phyloP scores from a whole-genome alignment of 2,797 vertebrate species.

The Cirrhinus mrigala region DNA sequence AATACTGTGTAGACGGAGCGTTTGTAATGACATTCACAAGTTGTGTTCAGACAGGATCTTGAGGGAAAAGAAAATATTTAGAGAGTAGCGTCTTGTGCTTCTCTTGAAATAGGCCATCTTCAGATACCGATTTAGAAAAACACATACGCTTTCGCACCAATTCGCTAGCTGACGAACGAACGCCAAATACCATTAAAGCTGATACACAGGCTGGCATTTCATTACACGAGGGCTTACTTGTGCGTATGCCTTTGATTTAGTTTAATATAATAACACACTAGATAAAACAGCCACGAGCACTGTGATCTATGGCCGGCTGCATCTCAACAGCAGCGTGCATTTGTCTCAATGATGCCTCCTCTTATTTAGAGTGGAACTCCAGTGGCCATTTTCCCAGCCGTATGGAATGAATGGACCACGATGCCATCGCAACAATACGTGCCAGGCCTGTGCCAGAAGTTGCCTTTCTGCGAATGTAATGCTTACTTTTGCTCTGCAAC shows the following conservation, averaged over 20 bases:
- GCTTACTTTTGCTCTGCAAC: neutral
- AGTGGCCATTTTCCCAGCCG: conserved; percentile 65
- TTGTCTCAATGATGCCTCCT: conserved; percentile 73
- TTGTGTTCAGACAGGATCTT: conserved; percentile 42
- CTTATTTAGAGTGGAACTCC: conserved; percentile 69
- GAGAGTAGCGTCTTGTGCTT: conserved; percentile 19
- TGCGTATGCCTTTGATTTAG: conserved; percentile 40
- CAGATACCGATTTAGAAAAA: conserved; percentile 36
- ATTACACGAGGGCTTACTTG: conserved; percentile 43
- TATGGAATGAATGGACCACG: conserved; percentile 7
- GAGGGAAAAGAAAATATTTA: conserved; percentile 50
- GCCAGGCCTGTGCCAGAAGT: conserved; percentile 19
- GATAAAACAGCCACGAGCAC: conserved; percentile 32
- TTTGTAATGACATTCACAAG: conserved; percentile 41
- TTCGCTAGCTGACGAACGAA: conserved; percentile 19
- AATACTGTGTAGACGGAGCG: conserved; percentile 31
- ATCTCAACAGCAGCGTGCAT: conserved; percentile 62
- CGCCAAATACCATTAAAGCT: conserved; percentile 34
- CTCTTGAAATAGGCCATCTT: conserved; percentile 39
- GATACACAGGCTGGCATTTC: conserved; percentile 37
- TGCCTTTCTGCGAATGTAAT: conserved; percentile 3
- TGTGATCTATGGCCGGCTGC: conserved; percentile 70
- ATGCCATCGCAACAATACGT: neutral
- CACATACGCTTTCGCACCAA: conserved; percentile 8
- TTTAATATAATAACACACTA: conserved; percentile 33